These are phyloP conservation scores for Altica lythri DNA, from an alignment of 2,888 invertebrate species.

Conservation along the genomic window DNA sequence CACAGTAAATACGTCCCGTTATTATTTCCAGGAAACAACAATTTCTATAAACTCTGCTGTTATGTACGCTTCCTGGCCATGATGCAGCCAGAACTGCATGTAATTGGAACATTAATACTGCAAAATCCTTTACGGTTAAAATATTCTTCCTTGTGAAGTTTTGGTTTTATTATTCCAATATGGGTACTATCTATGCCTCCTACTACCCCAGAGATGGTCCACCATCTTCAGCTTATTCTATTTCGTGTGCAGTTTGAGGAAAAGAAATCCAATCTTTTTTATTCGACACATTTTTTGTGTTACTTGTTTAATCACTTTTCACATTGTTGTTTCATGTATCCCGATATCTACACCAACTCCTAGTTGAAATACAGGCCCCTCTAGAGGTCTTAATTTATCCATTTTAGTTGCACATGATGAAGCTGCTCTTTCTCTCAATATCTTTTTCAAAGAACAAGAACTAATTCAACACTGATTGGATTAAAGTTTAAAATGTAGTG, in stretches of 20 bases:
- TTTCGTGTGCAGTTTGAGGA: background rate
- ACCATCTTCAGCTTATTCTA: background rate
- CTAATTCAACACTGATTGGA: background rate
- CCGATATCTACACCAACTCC: constrained; percentile 7
- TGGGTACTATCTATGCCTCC: no score
- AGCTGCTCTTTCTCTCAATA: no score
- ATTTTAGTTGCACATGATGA: background rate
- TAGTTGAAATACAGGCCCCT: constrained; percentile 3
- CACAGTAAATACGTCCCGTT: no score
- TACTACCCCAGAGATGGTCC: no score
- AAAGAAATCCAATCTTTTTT: constrained; percentile 10
- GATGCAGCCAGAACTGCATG: background rate
- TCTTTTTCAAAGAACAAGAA: background rate
- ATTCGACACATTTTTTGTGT: constrained; percentile 4
- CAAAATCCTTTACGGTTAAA: background rate
- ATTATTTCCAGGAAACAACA: no score
- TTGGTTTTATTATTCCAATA: no score
- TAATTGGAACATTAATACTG: background rate
- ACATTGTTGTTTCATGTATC: background rate
- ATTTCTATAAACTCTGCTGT: no score
- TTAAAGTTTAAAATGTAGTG: background rate
- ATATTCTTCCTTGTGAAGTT: background rate
- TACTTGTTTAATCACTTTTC: constrained; percentile 8
- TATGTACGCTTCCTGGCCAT: no score
- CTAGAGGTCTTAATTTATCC: background rate